phyloP scores from a whole-genome alignment of 2,888 invertebrate genomes.

The Nycteola revayana region DNA sequence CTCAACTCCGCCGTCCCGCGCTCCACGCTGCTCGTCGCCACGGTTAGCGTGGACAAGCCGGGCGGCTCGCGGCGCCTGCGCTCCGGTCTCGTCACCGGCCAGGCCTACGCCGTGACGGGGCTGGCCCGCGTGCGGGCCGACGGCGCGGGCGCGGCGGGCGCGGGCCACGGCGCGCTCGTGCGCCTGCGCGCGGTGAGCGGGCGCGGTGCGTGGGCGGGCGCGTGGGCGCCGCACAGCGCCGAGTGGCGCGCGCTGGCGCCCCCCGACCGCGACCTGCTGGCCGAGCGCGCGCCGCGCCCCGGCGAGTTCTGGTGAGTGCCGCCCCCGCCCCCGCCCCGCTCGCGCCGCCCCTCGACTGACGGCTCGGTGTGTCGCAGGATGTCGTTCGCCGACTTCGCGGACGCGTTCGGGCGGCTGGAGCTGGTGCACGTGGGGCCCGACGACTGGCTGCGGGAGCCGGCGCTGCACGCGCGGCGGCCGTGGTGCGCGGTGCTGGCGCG shows the following conservation, averaged over 20 bases:
- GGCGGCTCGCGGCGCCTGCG: conserved; percentile 32
- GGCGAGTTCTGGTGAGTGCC: conserved; percentile 44
- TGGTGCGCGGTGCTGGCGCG: conserved; percentile 87
- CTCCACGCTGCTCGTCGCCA: conserved; percentile 86
- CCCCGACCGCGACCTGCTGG: conserved; percentile 82
- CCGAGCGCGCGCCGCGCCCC: conserved; percentile 74
- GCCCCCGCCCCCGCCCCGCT: neutral
- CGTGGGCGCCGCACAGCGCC: conserved; percentile 86
- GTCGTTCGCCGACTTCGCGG: conserved; percentile 86
- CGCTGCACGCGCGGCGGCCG: conserved; percentile 84
- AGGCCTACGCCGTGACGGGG: conserved; percentile 87
- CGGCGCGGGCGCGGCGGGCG: conserved; percentile 41
- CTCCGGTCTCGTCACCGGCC: conserved; percentile 85
- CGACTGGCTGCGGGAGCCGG: conserved; percentile 87
- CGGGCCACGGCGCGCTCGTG: conserved; percentile 82
- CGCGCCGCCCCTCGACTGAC: neutral
- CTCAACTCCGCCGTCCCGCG: conserved; percentile 86
- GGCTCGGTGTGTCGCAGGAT: conserved; percentile 79
- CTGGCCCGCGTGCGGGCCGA: conserved; percentile 82
- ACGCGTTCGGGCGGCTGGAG: conserved; percentile 85
- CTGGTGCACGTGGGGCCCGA: conserved; percentile 90
- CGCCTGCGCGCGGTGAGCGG: conserved; percentile 78
- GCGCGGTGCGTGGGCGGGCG: conserved; percentile 86
- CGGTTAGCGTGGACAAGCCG: conserved; percentile 9
- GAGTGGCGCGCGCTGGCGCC: conserved; percentile 86